Conservation (phyloP, 2,113 vertebrate genomes). For the Strix aluco region DNA sequence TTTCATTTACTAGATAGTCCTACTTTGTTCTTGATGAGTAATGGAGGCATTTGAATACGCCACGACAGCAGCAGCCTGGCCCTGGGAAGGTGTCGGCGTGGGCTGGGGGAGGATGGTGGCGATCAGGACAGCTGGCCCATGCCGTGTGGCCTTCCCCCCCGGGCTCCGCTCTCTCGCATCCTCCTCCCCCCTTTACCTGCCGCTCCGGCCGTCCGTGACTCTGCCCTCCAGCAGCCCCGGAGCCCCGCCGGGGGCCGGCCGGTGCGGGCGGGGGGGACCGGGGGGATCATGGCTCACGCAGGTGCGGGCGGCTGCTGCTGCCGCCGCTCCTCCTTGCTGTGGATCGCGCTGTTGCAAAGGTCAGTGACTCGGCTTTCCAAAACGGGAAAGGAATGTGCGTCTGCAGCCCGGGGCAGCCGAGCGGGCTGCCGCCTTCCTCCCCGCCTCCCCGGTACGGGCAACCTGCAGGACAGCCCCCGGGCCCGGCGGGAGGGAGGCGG, state of each 20-base stretch:
- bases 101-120: constrained; percentile 35
- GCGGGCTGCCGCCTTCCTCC: neutral
- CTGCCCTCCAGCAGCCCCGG: no score
- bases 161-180: neutral
- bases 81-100: constrained; percentile 28
- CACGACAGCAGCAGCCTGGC: constrained; percentile 45
- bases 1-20: constrained; percentile 22
- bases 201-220: neutral
- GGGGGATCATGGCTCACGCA: neutral
- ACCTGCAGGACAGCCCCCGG: neutral
- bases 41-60: constrained; percentile 39
- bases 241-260: no score
- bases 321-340: constrained; percentile 9
- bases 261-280: neutral
- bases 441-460: no score
- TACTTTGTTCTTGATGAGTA: constrained; percentile 52
- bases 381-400: neutral
- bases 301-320: constrained; percentile 13
- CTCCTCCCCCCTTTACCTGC: neutral
- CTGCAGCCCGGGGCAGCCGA: neutral
- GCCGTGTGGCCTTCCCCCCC: neutral
- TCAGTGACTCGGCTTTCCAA: constrained; percentile 1
- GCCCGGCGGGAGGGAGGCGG: neutral
- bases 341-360: constrained; percentile 21
- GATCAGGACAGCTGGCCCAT: neutral